Evolutionary conservation across 2,797 vertebrate genomes (phyloP).

Genomic region (Centropyge bicolor): DNA sequence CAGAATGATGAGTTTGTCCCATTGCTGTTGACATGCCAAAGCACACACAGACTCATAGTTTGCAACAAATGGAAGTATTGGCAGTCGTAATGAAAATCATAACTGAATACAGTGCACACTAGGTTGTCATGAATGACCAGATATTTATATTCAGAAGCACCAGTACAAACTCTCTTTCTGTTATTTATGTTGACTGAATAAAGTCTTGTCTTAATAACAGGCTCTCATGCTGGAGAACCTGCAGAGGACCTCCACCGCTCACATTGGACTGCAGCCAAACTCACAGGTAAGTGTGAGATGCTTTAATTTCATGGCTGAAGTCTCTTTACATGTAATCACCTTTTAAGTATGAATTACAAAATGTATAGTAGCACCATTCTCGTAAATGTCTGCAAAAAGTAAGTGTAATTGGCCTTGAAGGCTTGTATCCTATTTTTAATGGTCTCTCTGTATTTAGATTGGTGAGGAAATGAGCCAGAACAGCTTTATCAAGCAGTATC

Average conservation of each 20-base stretch:
- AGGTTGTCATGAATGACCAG: not conserved
- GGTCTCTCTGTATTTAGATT: conserved; percentile 83
- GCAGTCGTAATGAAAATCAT: not conserved
- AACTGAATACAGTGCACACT: not conserved
- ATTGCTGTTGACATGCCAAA: not conserved
- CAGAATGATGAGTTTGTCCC: not conserved
- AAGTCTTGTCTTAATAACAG: conserved; percentile 74
- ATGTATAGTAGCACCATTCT: not conserved
- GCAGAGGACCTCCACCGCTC: conserved; percentile 92
- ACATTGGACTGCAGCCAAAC: conserved; percentile 93
- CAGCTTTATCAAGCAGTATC: conserved; percentile 96
- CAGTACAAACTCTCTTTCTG: not conserved
- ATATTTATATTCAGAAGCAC: conserved; percentile 2
- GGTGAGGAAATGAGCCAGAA: conserved; percentile 97
- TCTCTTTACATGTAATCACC: not conserved
- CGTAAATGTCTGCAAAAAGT: not conserved
- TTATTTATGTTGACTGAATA: conserved; percentile 16
- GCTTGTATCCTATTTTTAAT: conserved; percentile 13
- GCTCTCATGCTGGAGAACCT: conserved; percentile 96
- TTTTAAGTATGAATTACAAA: conserved; percentile 1
- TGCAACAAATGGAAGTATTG: not conserved
- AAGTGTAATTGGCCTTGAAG: conserved; percentile 1
- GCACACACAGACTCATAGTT: not conserved
- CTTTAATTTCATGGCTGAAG: conserved; percentile 2
- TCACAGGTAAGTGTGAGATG: conserved; percentile 86